These are phyloP conservation scores for Megaleporinus macrocephalus DNA, from an alignment of 2,113 vertebrate species.

Conservation along the genomic window DNA sequence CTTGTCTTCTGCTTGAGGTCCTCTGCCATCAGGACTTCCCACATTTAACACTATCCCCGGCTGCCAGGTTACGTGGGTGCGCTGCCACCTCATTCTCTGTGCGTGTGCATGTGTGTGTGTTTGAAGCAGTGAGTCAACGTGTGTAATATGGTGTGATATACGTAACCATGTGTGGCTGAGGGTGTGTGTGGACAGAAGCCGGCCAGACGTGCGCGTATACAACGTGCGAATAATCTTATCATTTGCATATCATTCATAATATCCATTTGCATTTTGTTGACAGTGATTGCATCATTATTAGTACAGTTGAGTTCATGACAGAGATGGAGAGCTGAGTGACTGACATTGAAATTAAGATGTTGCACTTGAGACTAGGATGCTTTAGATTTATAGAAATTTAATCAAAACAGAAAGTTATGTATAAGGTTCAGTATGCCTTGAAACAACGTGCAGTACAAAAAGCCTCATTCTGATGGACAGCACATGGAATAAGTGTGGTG, in stretches of 20 bases:
- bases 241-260: not conserved
- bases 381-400: no score
- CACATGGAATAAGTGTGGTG: no score
- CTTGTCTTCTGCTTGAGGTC: conserved; percentile 43
- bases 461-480: no score
- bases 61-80: conserved; percentile 47
- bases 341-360: no score
- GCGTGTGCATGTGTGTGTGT: conserved; percentile 44
- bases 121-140: conserved; percentile 44
- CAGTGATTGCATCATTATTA: not conserved
- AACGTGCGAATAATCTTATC: not conserved
- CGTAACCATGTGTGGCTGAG: conserved; percentile 35
- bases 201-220: conserved; percentile 35
- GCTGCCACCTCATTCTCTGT: conserved; percentile 42
- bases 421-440: no score
- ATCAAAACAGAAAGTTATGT: no score
- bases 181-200: conserved; percentile 44
- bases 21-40: conserved; percentile 49
- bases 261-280: not conserved
- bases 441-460: no score
- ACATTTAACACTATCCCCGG: conserved; percentile 52
- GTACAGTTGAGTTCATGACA: not conserved
- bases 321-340: no score
- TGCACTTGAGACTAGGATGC: no score
- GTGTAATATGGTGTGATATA: conserved; percentile 52